Conservation (phyloP, 1,140 invertebrate genomes). For the Luehdorfia chinensis region DNA sequence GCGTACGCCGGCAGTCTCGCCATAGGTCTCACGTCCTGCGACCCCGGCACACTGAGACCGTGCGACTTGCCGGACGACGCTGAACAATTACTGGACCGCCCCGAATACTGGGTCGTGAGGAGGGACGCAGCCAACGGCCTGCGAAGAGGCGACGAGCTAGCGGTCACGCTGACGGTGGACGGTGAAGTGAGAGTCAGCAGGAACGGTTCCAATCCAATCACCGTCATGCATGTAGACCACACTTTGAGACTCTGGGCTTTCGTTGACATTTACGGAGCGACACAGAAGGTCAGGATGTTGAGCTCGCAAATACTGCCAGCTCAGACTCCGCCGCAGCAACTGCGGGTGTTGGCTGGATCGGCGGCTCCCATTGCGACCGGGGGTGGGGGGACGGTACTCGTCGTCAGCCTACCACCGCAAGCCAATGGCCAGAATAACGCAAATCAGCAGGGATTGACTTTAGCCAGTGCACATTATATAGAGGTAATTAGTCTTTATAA, state of each 20-base stretch:
- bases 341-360: slow-evolving; percentile 51
- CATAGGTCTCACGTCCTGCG: slow-evolving; percentile 95
- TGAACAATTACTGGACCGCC: slow-evolving; percentile 93
- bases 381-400: slow-evolving; percentile 84
- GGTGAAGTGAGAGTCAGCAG: slow-evolving; percentile 93
- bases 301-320: slow-evolving; percentile 48
- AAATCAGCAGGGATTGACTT: slow-evolving; percentile 51
- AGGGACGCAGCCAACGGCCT: slow-evolving; percentile 93
- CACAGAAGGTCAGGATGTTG: slow-evolving; percentile 84
- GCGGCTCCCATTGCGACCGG: slow-evolving; percentile 79
- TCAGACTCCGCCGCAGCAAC: slow-evolving; percentile 49
- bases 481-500: slow-evolving; percentile 38
- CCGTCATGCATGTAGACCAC: slow-evolving; percentile 97
- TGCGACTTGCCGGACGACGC: slow-evolving; percentile 94
- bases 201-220: slow-evolving; percentile 88
- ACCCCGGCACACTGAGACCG: slow-evolving; percentile 85
- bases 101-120: slow-evolving; percentile 97
- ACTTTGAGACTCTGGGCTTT: slow-evolving; percentile 94
- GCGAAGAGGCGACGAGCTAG: slow-evolving; percentile 91
- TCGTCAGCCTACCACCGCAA: slow-evolving; percentile 87
- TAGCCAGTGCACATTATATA: slow-evolving; percentile 65
- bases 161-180: slow-evolving; percentile 89
- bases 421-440: slow-evolving; percentile 50
- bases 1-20: slow-evolving; percentile 93
- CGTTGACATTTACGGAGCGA: slow-evolving; percentile 97